phyloP scores from a whole-genome alignment of 2,113 vertebrate genomes.

The Numenius arquata region DNA sequence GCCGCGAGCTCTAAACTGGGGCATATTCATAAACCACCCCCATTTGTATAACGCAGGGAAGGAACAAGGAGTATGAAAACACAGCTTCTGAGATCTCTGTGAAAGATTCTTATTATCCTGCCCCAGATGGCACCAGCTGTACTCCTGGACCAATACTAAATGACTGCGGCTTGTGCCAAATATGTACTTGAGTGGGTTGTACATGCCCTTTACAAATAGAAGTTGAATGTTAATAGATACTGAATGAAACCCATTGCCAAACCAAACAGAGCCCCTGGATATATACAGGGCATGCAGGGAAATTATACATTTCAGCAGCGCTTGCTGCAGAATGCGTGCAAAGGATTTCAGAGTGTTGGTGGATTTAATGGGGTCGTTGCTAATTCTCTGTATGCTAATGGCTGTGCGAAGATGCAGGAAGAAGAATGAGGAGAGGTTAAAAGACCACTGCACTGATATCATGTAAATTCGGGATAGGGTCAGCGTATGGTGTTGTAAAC shows the following conservation, averaged over 20 bases:
- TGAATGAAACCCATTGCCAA: slow-evolving; percentile 29
- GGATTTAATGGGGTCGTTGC: slow-evolving; percentile 1
- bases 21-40: background rate
- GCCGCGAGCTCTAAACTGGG: background rate
- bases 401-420: background rate
- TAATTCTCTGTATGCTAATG: slow-evolving; percentile 51
- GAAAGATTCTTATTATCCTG: slow-evolving; percentile 68
- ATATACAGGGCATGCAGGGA: slow-evolving; percentile 42
- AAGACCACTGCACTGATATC: slow-evolving; percentile 40
- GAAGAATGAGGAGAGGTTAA: slow-evolving; percentile 41
- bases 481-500: slow-evolving; percentile 69
- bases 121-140: slow-evolving; percentile 65
- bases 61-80: slow-evolving; percentile 23
- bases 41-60: background rate
- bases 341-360: slow-evolving; percentile 21
- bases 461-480: slow-evolving; percentile 68
- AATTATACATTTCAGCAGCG: slow-evolving; percentile 30
- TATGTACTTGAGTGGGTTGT: slow-evolving; percentile 65
- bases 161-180: slow-evolving; percentile 59
- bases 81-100: slow-evolving; percentile 51
- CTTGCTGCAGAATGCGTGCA: slow-evolving; percentile 2
- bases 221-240: slow-evolving; percentile 55
- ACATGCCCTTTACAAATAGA: slow-evolving; percentile 62
- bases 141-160: slow-evolving; percentile 41
- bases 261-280: slow-evolving; percentile 49